Percentiles rank a stretch among this genome's conserved stretches.
Evolutionary conservation across 2,888 invertebrate genomes (phyloP).

Genomic region (Calliscelio sp.): DNA sequence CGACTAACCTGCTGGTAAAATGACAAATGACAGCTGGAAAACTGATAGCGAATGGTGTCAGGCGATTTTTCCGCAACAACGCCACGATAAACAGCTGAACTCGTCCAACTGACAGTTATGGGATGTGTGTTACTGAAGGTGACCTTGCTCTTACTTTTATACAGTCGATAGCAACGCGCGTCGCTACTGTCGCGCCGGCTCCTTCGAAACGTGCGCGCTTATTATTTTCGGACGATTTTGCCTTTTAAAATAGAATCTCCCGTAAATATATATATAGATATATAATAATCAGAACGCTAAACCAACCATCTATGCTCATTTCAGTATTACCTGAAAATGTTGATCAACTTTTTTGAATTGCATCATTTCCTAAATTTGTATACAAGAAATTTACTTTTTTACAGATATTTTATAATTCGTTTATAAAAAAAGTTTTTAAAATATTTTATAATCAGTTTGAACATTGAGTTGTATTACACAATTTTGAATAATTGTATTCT

Average conservation of each 20-base stretch:
- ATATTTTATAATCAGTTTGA: no score
- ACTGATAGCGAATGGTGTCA: not conserved
- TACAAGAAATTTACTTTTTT: no score
- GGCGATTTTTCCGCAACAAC: constrained; percentile 1
- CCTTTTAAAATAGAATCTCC: constrained; percentile 21
- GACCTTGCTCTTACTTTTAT: constrained; percentile 84
- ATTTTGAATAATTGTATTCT: no score
- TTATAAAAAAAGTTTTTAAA: no score
- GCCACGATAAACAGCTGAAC: constrained; percentile 53
- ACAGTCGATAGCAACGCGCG: constrained; percentile 51
- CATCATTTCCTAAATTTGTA: no score
- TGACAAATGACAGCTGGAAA: constrained; percentile 37
- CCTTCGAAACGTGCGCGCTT: constrained; percentile 40
- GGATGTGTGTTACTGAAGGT: constrained; percentile 80
- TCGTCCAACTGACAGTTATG: constrained; percentile 79
- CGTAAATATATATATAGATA: no score
- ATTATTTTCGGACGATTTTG: constrained; percentile 16
- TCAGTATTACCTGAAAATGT: no score
- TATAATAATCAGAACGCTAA: not conserved
- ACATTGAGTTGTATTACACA: no score
- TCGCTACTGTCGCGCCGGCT: constrained; percentile 64
- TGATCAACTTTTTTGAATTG: no score
- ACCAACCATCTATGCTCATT: not conserved
- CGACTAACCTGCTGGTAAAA: constrained; percentile 47
- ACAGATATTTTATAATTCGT: no score